Evolutionary conservation across 2,113 vertebrate genomes (phyloP), one percentile per base, ranked within the genome.

Genomic region (Archocentrus centrarchus): DNA sequence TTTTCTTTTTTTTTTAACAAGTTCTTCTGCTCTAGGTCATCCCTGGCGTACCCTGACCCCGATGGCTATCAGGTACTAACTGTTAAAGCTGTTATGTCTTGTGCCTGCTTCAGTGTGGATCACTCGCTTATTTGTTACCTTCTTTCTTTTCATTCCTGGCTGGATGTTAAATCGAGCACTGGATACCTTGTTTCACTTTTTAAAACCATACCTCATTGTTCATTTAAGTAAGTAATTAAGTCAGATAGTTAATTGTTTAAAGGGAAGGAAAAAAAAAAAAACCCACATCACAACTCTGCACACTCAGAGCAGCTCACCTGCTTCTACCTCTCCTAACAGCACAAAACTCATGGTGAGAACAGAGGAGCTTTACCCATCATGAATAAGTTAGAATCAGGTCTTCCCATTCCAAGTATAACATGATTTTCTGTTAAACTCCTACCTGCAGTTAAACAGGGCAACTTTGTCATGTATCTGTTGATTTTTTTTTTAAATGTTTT

Each of bases 31-130:
- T 89, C 17, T 20, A 99, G 98, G 93, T 98, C 97, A 2, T 97
- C 98, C 0, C 93, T 99, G 92, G 96, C 98, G 77, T 96, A 97
- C 78, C 94, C 95, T 64, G 95, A 96, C 50, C 97, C 97, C 59
- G 95, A 97, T 79, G 95, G 95, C 84, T 98, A 97, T 95, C 96
- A 98, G 97, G 98, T 99, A 96, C 59, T 13, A 27, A 7, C 68
- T 81, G 30, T 62, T 68, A 20, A 44, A 44, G 60, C 1, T 77
- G 27, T 83, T 66, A 3, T 80, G 35, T 76, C 50, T 66, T 2
- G 4, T 63, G 47, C 11, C 3, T 59, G 8, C 47, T n/a, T 75
- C 80, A 9, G 57, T 59, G 9, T 15, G 5, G 32, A 37, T 57
- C 32, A 11, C 30, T 63, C 20, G 37, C 14, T 75, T 53, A 11